Evolutionary conservation across 2,797 vertebrate genomes (phyloP), one percentile per base, ranked within the genome.

Genomic region (Lateolabrax maculatus): DNA sequence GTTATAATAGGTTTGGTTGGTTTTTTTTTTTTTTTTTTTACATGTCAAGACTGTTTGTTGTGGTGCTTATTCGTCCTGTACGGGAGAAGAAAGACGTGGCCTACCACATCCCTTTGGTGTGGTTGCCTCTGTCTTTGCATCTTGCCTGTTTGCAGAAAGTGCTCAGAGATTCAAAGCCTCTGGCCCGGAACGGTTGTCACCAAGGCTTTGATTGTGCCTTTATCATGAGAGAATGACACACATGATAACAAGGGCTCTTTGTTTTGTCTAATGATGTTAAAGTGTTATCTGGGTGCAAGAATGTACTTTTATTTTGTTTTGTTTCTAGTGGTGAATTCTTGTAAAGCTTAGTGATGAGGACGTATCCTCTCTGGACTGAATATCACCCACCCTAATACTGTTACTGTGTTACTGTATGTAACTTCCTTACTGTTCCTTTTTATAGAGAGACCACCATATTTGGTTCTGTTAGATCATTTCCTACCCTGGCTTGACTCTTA

Each of bases 71-170:
- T 62, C 5, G 4, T 23, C 11, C 12, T 23, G 3, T 37, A 36
- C 53, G 12, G 10, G 27, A 25, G 18, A 19, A 19, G 27, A 63
- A 15, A 11, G 11, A 29, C n/a, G 15, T 69, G 73, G n/a, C 43
- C 63, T 27, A 23, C 64, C 73, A 57, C 85, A 68, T 71, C 77
- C 52, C 3, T 69, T 70, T 81, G 61, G 3, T 84, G 72, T 78
- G 83, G 34, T 73, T 72, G 13, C 39, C 48, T 71, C 39, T 58
- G 0, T 68, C 3, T 52, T 71, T 66, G 63, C 67, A 29, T 44
- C 19, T n/a, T 31, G 16, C 1, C 8, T 25, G n/a, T 44, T 73
- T 77, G 16, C 56, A 79, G n/a, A 57, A 58, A 23, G 8, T 63
- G 62, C 18, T 63, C 1, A 13, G 27, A 71, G 37, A 52, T 29